These are phyloP conservation scores for Melipona quadrifasciata DNA, from an alignment of 1,140 invertebrate genomes.

Conservation along the genomic window DNA sequence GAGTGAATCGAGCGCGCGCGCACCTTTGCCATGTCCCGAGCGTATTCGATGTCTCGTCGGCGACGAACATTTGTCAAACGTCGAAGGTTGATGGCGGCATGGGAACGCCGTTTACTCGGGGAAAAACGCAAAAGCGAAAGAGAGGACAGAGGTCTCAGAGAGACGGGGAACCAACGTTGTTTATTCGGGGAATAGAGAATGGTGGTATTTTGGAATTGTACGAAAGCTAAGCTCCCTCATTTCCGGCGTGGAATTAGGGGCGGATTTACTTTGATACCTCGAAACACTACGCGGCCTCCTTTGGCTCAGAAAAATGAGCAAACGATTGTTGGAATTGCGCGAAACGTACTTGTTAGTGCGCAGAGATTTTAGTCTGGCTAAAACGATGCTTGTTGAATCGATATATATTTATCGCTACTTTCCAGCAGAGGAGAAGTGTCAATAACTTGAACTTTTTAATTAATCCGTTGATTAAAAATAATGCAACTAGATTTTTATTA, in stretches of 20 bases:
- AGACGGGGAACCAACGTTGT: background rate
- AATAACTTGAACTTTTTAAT: too few species aligned
- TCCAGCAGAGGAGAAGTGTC: too few species aligned
- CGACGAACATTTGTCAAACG: slow-evolving; percentile 41
- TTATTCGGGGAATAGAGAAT: background rate
- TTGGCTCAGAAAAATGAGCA: too few species aligned
- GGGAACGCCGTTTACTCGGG: background rate
- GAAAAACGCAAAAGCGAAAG: background rate
- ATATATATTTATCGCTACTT: too few species aligned
- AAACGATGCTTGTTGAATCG: too few species aligned
- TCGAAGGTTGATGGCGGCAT: slow-evolving; percentile 9
- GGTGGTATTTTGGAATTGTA: background rate
- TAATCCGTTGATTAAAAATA: too few species aligned
- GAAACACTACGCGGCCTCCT: too few species aligned
- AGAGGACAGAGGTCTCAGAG: background rate
- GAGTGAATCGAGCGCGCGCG: background rate
- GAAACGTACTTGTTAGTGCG: too few species aligned
- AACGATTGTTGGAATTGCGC: too few species aligned
- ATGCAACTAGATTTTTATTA: too few species aligned
- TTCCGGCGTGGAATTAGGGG: background rate
- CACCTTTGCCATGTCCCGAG: background rate
- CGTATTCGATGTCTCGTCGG: slow-evolving; percentile 10
- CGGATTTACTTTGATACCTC: too few species aligned
- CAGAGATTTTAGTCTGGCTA: too few species aligned
- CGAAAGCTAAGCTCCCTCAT: background rate